Base-by-base conservation (phyloP, 2,113 vertebrate genomes). In the Raja brachyura region DNA sequence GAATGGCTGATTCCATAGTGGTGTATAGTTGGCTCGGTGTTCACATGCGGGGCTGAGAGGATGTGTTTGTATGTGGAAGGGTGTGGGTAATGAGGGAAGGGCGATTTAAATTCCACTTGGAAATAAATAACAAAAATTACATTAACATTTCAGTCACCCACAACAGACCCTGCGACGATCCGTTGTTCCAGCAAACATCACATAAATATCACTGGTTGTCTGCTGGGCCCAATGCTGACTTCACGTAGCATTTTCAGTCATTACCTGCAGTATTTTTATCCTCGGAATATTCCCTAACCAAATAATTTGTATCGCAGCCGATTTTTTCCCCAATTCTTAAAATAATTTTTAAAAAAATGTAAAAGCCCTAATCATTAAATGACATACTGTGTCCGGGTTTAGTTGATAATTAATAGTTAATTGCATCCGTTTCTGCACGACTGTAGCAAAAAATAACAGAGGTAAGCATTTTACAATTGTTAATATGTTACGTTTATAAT, bases 121-220 rank as follows among this genome's bases (percentile, higher is more conserved):
- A 31, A 88, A 88, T 88, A 86, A 28, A 88, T n/a, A 88, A 88
- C n/a, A 31, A 56, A 63, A 31, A 88, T 63, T 13, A 28, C 54
- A 86, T 31, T n/a, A 86, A 33, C 63, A 63, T 5, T 8, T 88
- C 10, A 61, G 28, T 18, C 39, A 7, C 14, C 59, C 11, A n/a
- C 18, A 16, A 14, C 56, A n/a, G 20, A 11, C 83, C 59, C 59
- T 13, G 28, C 4, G n/a, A 88, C 28, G 39, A 31, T 1, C 59
- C 16, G n/a, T 6, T 20, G n/a, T 63, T 4, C 28, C 18, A 63
- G 63, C 16, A 88, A 1, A 88, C 61, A 63, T 22, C 61, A 4
- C 1, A 63, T 8, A 63, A 63, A 66, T 33, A 66, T 18, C 59
- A 31, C 16, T 88, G 83, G 13, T 28, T 63, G n/a, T 18, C 59